Evolutionary conservation across 2,797 vertebrate species (phyloP), one percentile per base, ranked within the genome.

Genomic region (Tinamus major): DNA sequence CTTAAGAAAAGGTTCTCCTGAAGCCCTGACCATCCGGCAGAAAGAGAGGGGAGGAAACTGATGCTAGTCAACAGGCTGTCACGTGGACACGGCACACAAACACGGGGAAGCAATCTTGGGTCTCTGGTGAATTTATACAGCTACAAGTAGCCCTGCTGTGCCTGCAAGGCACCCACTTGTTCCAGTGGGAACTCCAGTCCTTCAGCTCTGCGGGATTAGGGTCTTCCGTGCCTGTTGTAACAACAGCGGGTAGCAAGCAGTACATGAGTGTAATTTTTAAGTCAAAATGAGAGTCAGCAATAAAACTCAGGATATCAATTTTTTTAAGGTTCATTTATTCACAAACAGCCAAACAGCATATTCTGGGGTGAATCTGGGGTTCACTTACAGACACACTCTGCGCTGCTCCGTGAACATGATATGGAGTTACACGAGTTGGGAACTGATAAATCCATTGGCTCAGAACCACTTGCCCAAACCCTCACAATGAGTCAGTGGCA

Each of bases 291-390:
- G 1, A 2, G 67, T 71, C 69, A 79, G 67, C 74, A 92, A 89
- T 79, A 89, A 92, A 89, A 90, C 63, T 69, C 94, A 79, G 59
- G 67, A 86, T 92, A 86, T 74, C 64, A 70, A 48, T 56, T 21
- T 37, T 90, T 90, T 96, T 82, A 53, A 91, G 87, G 74, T 63
- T 88, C 78, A 58, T 92, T 91, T 95, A 93, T 91, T 93, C 84
- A 53, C 63, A 92, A 79, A 75, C 49, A 87, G 85, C 59, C 69
- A 61, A 89, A 70, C 27, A 65, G 70, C 58, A 86, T 23, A 48
- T 19, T 55, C 53, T 44, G 56, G 23, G 20, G 35, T 70, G 61
- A 79, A 74, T 84, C 65, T 41, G 46, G 23, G 24, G 71, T 71
- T 48, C 56, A 49, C 84, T 91, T 79, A 76, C 49, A 83, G 42